Conservation (phyloP, 2,113 vertebrate species). For the Nothobranchius furzeri region DNA sequence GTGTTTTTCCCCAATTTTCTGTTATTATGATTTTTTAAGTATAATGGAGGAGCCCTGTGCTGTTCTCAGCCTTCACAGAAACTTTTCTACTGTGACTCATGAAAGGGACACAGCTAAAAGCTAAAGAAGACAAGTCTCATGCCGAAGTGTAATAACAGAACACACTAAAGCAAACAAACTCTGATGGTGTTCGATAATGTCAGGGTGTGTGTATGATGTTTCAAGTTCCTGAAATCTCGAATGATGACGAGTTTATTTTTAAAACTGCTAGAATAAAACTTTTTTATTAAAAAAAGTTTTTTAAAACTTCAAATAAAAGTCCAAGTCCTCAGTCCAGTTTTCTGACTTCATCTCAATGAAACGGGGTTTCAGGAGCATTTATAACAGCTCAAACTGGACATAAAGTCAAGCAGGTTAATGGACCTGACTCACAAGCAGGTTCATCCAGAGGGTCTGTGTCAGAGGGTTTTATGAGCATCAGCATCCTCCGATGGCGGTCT, state of each 20-base stretch:
- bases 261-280: not conserved
- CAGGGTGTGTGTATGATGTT: not conserved
- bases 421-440: not conserved
- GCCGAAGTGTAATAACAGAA: too few relatives aligned
- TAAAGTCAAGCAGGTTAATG: not conserved
- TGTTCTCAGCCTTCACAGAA: too few relatives aligned
- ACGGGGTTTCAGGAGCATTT: not conserved
- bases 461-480: not conserved
- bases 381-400: not conserved
- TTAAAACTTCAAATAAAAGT: too few relatives aligned
- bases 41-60: too few relatives aligned
- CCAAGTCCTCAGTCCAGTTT: not conserved
- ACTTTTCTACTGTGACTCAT: too few relatives aligned
- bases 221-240: slow-evolving; percentile 9
- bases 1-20: too few relatives aligned
- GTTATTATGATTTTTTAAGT: too few relatives aligned
- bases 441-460: not conserved
- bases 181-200: not conserved
- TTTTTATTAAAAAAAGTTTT: too few relatives aligned
- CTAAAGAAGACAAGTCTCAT: too few relatives aligned
- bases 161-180: not conserved
- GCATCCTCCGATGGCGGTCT: not conserved
- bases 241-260: not conserved
- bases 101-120: too few relatives aligned
- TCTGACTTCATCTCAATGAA: not conserved